phyloP scores from a whole-genome alignment of 1,140 invertebrate species.

The Diploscapter pachys region DNA sequence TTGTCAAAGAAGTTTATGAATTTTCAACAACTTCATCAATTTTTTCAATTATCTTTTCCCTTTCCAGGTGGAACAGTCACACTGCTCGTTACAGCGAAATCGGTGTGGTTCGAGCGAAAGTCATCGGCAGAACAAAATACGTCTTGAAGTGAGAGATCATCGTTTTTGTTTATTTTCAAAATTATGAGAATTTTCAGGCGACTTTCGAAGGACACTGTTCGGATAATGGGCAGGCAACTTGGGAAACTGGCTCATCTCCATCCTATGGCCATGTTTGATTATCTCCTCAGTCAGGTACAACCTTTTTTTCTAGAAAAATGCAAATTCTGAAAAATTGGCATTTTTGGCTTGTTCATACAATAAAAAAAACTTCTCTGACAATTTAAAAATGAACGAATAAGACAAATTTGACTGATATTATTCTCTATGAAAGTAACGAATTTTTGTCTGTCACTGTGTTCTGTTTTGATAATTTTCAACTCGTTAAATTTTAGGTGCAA shows the following conservation, averaged over 20 bases:
- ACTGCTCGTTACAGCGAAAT: constrained; percentile 77
- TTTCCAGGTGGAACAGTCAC: constrained; percentile 85
- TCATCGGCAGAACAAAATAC: constrained; percentile 85
- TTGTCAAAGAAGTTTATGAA: neutral
- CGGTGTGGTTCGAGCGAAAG: constrained; percentile 76
- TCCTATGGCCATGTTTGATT: constrained; percentile 91
- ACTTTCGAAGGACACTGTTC: constrained; percentile 96
- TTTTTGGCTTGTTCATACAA: no score
- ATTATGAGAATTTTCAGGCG: constrained; percentile 62
- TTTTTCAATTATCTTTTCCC: neutral
- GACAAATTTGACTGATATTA: no score
- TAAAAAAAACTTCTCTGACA: no score
- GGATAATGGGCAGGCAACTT: constrained; percentile 86
- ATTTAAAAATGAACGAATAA: no score
- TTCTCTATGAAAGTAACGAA: no score
- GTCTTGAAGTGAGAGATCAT: constrained; percentile 76
- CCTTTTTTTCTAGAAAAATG: neutral
- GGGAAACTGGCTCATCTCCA: constrained; percentile 94
- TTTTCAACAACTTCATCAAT: constrained; percentile 6
- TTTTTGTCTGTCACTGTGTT: no score
- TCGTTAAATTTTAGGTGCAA: constrained; percentile 72
- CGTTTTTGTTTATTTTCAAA: constrained; percentile 30
- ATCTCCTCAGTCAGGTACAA: constrained; percentile 70
- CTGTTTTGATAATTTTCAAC: no score
- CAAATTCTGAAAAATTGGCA: neutral